Conservation (phyloP, 2,797 vertebrate genomes). For the Prionace glauca region DNA sequence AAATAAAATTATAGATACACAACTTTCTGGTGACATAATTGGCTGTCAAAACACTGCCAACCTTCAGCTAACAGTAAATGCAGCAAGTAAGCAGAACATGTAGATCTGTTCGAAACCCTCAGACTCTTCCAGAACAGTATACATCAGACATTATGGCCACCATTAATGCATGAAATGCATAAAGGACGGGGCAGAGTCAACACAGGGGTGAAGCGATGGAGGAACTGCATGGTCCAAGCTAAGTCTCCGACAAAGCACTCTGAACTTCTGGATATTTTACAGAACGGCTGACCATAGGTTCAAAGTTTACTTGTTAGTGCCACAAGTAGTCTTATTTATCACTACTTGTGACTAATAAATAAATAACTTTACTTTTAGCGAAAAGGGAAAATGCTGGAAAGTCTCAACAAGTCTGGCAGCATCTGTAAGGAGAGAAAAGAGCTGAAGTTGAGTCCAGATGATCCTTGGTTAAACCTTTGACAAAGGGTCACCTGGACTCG, state of each 20-base stretch:
- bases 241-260: not conserved
- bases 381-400: too few relatives aligned
- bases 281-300: not conserved
- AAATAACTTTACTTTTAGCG: too few relatives aligned
- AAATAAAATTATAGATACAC: conserved; percentile 1
- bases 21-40: not conserved
- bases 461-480: too few relatives aligned
- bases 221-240: not conserved
- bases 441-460: too few relatives aligned
- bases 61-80: conserved; percentile 14
- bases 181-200: not conserved
- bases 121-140: not conserved
- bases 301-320: not conserved
- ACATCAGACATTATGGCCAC: not conserved
- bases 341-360: too few relatives aligned
- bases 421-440: too few relatives aligned
- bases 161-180: not conserved
- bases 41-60: conserved; percentile 20
- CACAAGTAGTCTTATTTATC: too few relatives aligned
- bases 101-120: not conserved
- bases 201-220: too few relatives aligned
- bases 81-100: not conserved
- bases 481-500: too few relatives aligned
- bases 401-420: too few relatives aligned
- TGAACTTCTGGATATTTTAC: not conserved